These are phyloP conservation scores for Pandemis corylana DNA, from an alignment of 2,888 invertebrate species.

Conservation along the genomic window DNA sequence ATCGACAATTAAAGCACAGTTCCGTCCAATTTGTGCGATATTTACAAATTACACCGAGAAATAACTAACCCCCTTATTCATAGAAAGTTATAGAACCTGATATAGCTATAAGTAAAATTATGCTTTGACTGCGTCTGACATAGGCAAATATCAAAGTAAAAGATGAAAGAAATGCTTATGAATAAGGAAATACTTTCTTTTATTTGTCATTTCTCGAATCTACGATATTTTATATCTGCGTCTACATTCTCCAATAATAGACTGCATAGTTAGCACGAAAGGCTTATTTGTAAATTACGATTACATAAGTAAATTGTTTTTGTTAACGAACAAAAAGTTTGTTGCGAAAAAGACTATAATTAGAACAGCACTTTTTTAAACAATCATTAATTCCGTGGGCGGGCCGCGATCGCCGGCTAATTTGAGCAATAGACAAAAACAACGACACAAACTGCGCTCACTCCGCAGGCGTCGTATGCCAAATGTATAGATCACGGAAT, in stretches of 20 bases:
- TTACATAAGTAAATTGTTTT: slow-evolving; percentile 31
- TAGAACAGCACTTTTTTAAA: slow-evolving; percentile 48
- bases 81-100: too few relatives aligned
- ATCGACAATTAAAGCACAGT: slow-evolving; percentile 16
- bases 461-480: not conserved
- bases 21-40: slow-evolving; percentile 10
- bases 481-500: not conserved
- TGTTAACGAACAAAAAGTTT: slow-evolving; percentile 41
- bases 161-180: too few relatives aligned
- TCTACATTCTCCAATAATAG: not conserved
- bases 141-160: too few relatives aligned
- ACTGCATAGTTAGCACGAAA: slow-evolving; percentile 4
- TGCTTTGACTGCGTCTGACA: too few relatives aligned
- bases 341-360: slow-evolving; percentile 46
- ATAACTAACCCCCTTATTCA: not conserved
- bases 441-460: slow-evolving; percentile 11
- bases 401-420: slow-evolving; percentile 43
- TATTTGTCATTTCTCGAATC: not conserved
- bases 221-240: not conserved
- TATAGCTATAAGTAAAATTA: too few relatives aligned
- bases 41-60: not conserved
- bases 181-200: too few relatives aligned
- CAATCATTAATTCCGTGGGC: slow-evolving; percentile 44
- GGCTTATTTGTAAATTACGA: slow-evolving; percentile 8
- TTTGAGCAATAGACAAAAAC: slow-evolving; percentile 46